Conservation (phyloP, 2,113 vertebrate genomes). For the Tamias sibiricus region DNA sequence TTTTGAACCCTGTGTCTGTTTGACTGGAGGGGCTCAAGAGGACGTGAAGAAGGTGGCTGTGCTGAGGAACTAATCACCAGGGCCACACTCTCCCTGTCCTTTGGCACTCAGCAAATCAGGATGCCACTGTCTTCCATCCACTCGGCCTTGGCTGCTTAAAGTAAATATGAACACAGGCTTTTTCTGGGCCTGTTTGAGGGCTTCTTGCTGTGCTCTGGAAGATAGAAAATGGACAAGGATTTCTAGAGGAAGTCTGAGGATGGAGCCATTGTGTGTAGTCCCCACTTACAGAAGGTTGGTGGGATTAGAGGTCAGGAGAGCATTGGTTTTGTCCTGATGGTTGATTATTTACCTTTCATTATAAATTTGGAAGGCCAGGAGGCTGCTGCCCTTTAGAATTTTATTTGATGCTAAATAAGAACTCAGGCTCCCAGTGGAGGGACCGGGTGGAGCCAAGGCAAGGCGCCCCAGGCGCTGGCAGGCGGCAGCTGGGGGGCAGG, state of each 20-base stretch:
- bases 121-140: background rate
- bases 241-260: background rate
- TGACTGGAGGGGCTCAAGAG: background rate
- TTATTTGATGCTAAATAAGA: background rate
- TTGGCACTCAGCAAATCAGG: background rate
- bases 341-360: background rate
- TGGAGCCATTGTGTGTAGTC: too few relatives aligned
- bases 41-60: background rate
- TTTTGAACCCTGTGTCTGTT: background rate
- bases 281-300: background rate
- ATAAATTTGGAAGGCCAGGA: background rate
- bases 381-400: background rate
- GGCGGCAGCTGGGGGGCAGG: background rate
- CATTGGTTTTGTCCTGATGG: background rate
- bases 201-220: background rate
- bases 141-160: background rate
- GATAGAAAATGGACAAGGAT: background rate
- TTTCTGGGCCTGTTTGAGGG: background rate
- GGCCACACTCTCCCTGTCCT: background rate
- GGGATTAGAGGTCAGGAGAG: background rate
- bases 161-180: background rate
- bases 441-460: too few relatives aligned
- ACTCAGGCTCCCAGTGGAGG: background rate
- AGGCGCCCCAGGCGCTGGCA: background rate
- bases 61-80: background rate